Evolutionary conservation across 2,113 vertebrate species (phyloP), one percentile per base, ranked within the genome.

Genomic region (Tenrec ecaudatus): DNA sequence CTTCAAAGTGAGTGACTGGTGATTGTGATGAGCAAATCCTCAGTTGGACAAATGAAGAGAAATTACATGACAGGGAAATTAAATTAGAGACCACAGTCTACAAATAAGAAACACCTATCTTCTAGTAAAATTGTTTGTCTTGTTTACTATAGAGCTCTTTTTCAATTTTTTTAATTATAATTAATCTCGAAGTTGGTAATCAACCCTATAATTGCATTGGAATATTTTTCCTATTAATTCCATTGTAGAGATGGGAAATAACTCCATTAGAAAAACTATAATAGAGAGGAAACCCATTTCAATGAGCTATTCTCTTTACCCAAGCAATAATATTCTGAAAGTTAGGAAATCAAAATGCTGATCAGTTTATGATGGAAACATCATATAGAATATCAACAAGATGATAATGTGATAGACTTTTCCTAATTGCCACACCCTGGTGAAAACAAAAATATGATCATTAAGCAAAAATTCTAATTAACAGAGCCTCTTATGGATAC

Each of bases 391-490:
- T 96, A 88, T 80, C 79, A 95, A 95, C 11, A 92, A 90, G 71
- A 82, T 88, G 58, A 81, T 83, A 88, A 85, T 82, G 66, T 57
- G 66, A 89, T 62, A 95, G 40, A 60, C 90, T 88, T 22, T 0
- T 76, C 75, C 64, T 95, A 94, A 95, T 88, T 90, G 47, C 3
- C 66, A 95, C 29, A 60, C 20, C 2, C 10, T 38, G 9, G 19
- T 81, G n/a, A 29, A 94, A 95, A 92, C 23, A 89, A 93, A 94
- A 94, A 66, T 90, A 96, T 92, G 87, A 19, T 81, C 96, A 94
- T 88, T 92, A 92, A 79, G 10, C 53, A 96, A 95, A 80, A 2
- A 62, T 94, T 94, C 40, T 1, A 2, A 90, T 88, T 88, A 93
- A 86, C 25, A 84, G 53, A 93, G 40, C 9, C 53, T 87, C 68